A percentile compares a stretch with the other conserved stretches of the same genome.
Conservation (phyloP, 2,888 invertebrate species). For the Lepidocyrtoides sp. region DNA sequence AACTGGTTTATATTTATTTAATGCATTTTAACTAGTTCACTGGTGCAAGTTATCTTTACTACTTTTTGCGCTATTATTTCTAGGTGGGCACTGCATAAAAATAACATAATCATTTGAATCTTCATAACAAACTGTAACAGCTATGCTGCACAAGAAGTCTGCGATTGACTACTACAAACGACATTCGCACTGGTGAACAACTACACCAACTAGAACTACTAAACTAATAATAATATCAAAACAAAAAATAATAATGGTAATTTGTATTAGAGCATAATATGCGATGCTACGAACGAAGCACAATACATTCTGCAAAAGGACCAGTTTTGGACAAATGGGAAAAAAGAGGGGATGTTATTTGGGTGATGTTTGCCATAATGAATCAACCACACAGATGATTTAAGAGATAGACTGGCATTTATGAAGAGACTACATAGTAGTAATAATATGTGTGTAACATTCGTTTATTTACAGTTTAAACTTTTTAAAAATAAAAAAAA, state of each 20-base stretch:
- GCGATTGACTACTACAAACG: no score
- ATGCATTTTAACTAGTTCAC: conserved; percentile 55
- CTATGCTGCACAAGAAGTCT: background rate
- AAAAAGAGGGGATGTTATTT: conserved; percentile 13
- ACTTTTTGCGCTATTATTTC: background rate
- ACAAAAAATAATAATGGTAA: background rate
- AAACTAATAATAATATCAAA: no score
- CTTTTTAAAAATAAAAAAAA: no score
- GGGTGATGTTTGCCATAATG: background rate
- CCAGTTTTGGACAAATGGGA: conserved; percentile 52
- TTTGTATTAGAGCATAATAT: background rate
- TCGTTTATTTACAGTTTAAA: background rate
- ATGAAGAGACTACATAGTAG: conserved; percentile 17
- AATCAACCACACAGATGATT: conserved; percentile 50
- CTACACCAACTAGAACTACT: no score
- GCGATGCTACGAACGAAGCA: background rate
- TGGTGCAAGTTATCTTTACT: conserved; percentile 39
- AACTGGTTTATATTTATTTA: conserved; percentile 63
- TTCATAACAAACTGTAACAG: background rate
- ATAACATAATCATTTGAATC: conserved; percentile 7
- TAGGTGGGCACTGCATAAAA: conserved; percentile 25
- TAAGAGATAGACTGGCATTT: conserved; percentile 45
- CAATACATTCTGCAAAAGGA: background rate
- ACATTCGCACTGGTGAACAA: no score
- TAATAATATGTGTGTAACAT: background rate